Evolutionary conservation across 2,888 invertebrate species (phyloP).

Genomic region (Megastigmus dorsalis): DNA sequence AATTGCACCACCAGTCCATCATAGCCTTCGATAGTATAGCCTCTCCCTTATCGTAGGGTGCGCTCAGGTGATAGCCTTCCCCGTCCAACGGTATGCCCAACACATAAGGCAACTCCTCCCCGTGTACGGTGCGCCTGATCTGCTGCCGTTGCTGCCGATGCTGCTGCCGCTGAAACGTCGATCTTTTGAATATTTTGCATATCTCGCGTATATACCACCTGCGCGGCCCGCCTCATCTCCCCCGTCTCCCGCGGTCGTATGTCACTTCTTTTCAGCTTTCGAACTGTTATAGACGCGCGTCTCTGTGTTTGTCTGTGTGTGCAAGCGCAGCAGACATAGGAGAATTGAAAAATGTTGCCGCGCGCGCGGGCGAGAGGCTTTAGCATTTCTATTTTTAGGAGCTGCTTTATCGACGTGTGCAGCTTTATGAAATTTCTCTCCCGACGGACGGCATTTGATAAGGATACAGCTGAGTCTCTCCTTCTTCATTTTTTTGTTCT

Average conservation of each 20-base stretch:
- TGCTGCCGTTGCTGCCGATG: too few relatives aligned
- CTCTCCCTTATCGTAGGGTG: slow-evolving; percentile 86
- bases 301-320: neutral
- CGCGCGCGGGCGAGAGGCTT: neutral
- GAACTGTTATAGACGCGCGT: neutral
- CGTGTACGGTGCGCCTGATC: slow-evolving; percentile 78
- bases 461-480: too few relatives aligned
- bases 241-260: slow-evolving; percentile 25
- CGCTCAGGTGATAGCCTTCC: slow-evolving; percentile 82
- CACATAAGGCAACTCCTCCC: slow-evolving; percentile 91
- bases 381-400: slow-evolving; percentile 8
- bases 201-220: neutral
- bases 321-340: neutral
- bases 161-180: slow-evolving; percentile 66
- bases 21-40: slow-evolving; percentile 88
- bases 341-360: too few relatives aligned
- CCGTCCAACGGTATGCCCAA: slow-evolving; percentile 88
- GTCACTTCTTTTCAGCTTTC: slow-evolving; percentile 16
- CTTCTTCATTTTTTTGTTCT: too few relatives aligned
- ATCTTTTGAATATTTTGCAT: slow-evolving; percentile 22
- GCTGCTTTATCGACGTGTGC: slow-evolving; percentile 16
- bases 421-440: slow-evolving; percentile 29
- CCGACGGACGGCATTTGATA: neutral
- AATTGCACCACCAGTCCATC: slow-evolving; percentile 93
- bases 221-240: neutral